Conservation (phyloP, 2,113 vertebrate genomes). For the Indri indri region DNA sequence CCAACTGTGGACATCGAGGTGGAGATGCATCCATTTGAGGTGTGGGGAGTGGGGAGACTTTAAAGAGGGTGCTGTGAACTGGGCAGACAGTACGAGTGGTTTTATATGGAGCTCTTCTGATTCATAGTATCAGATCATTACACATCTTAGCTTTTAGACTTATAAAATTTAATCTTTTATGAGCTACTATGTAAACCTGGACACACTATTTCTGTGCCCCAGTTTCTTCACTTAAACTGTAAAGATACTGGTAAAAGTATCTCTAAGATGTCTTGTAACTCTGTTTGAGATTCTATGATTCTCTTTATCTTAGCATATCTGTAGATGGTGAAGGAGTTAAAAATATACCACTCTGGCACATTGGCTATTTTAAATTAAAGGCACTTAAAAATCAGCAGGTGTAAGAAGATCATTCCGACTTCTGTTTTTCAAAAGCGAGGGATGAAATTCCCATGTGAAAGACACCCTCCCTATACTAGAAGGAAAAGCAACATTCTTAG, state of each 20-base stretch:
- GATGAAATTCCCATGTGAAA: slow-evolving; percentile 19
- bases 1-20: background rate
- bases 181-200: background rate
- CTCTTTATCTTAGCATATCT: background rate
- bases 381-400: slow-evolving; percentile 1
- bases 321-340: slow-evolving; percentile 15
- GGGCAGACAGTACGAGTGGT: background rate
- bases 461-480: background rate
- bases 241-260: background rate
- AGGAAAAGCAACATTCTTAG: background rate
- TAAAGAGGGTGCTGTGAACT: no score
- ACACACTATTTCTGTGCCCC: background rate
- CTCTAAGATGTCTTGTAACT: background rate
- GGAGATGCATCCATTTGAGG: background rate
- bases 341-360: slow-evolving; percentile 1
- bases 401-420: background rate
- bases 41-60: fast-evolving
- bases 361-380: slow-evolving; percentile 25
- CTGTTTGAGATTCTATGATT: background rate
- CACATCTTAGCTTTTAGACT: background rate
- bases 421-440: slow-evolving; percentile 8
- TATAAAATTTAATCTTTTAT: background rate
- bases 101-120: background rate
- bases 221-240: slow-evolving; percentile 14
- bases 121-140: background rate